Evolutionary conservation across 2,113 vertebrate species (phyloP).

Genomic region (Gadus chalcogrammus): DNA sequence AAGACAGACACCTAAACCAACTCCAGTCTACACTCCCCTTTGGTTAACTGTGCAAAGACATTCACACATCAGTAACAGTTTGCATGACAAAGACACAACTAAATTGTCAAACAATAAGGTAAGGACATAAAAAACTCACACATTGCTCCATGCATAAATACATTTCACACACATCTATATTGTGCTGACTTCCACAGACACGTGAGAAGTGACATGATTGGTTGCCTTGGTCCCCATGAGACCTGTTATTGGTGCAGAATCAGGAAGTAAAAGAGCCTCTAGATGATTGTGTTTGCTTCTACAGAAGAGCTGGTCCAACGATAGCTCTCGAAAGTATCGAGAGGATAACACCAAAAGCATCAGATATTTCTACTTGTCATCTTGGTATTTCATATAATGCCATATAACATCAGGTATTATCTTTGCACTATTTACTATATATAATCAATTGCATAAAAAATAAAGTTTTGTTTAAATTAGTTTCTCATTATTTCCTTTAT

Average conservation of each 20-base stretch:
- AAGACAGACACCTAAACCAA: conserved; percentile 42
- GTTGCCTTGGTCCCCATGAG: conserved; percentile 11
- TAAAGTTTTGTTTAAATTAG: too few species aligned
- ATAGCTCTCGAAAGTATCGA: too few species aligned
- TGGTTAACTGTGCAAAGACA: conserved; percentile 77
- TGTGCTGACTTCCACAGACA: conserved; percentile 52
- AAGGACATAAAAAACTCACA: conserved; percentile 43
- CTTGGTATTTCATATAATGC: too few species aligned
- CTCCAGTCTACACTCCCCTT: conserved; percentile 61
- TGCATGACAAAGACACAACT: conserved; percentile 55
- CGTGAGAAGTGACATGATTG: conserved; percentile 35
- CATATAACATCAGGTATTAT: too few species aligned
- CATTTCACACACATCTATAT: conserved; percentile 68
- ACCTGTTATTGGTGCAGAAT: conserved; percentile 30
- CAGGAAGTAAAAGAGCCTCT: conserved; percentile 23
- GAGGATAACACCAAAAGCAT: too few species aligned
- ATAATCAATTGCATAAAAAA: too few species aligned
- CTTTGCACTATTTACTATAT: too few species aligned
- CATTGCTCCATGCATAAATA: conserved; percentile 74
- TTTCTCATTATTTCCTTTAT: not conserved
- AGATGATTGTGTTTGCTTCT: conserved; percentile 14
- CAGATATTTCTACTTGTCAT: too few species aligned
- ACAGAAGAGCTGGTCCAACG: conserved; percentile 6
- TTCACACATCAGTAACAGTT: conserved; percentile 72
- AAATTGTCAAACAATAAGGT: conserved; percentile 32